Evolutionary conservation across 2,797 vertebrate species (phyloP).

Genomic region (Gouania willdenowi): DNA sequence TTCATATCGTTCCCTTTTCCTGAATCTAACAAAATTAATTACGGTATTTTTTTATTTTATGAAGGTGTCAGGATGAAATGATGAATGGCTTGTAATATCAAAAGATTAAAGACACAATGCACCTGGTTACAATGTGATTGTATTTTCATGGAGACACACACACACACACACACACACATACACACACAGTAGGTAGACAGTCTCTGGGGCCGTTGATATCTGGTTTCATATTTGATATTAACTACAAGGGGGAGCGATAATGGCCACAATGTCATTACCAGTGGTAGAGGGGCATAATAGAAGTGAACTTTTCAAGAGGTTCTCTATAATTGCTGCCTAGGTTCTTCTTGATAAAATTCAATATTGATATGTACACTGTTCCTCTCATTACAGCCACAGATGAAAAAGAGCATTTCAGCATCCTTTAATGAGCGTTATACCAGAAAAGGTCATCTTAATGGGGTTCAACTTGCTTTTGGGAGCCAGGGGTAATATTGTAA

Average conservation of each 20-base stretch:
- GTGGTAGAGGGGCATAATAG: slow-evolving; percentile 72
- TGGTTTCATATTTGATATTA: slow-evolving; percentile 73
- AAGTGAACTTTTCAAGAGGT: slow-evolving; percentile 81
- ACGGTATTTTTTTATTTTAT: slow-evolving; percentile 84
- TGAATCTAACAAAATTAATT: slow-evolving; percentile 82
- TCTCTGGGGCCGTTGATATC: slow-evolving; percentile 70
- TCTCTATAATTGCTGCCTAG: slow-evolving; percentile 73
- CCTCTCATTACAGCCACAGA: slow-evolving; percentile 71
- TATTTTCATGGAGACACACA: slow-evolving; percentile 49
- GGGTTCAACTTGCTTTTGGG: slow-evolving; percentile 70
- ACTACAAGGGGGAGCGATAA: slow-evolving; percentile 71
- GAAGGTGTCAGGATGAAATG: slow-evolving; percentile 79
- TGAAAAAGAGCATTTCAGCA: slow-evolving; percentile 72
- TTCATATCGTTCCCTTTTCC: slow-evolving; percentile 27
- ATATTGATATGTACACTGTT: slow-evolving; percentile 69
- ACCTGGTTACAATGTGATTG: slow-evolving; percentile 49
- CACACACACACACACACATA: slow-evolving; percentile 31
- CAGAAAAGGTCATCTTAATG: slow-evolving; percentile 81
- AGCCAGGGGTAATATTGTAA: slow-evolving; percentile 77
- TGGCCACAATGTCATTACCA: slow-evolving; percentile 72
- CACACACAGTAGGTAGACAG: slow-evolving; percentile 14
- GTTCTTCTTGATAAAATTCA: slow-evolving; percentile 70
- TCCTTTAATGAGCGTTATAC: slow-evolving; percentile 68
- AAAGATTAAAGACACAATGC: slow-evolving; percentile 70
- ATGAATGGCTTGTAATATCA: slow-evolving; percentile 87